Conservation (phyloP, 1,140 invertebrate species). For the Drosophila miranda region DNA sequence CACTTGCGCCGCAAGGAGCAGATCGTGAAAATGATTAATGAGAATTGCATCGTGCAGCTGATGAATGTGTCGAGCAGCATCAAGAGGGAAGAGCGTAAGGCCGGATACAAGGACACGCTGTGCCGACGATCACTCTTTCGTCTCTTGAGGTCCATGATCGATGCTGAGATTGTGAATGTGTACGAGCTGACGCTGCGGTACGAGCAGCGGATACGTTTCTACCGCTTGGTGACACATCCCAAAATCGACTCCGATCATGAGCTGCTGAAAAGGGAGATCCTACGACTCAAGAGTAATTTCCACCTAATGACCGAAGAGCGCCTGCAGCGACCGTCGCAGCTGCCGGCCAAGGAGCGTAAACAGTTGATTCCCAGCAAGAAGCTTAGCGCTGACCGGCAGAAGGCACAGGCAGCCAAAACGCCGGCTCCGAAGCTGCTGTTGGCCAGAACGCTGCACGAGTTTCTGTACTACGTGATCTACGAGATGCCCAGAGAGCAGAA, state of each 20-base stretch:
- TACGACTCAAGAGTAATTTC: slow-evolving; percentile 67
- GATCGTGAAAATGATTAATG: slow-evolving; percentile 58
- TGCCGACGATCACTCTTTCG: slow-evolving; percentile 68
- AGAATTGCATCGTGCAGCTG: slow-evolving; percentile 45
- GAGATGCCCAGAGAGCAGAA: slow-evolving; percentile 82
- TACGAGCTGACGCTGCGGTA: slow-evolving; percentile 64
- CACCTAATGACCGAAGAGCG: slow-evolving; percentile 56
- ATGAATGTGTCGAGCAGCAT: slow-evolving; percentile 28
- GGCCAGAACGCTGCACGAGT: slow-evolving; percentile 86
- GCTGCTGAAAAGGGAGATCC: slow-evolving; percentile 52
- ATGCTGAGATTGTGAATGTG: slow-evolving; percentile 40
- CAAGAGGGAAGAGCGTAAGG: slow-evolving; percentile 32
- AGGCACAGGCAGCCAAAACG: slow-evolving; percentile 9
- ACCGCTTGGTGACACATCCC: slow-evolving; percentile 69
- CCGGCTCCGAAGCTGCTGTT: slow-evolving; percentile 87
- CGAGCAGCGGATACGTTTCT: slow-evolving; percentile 48
- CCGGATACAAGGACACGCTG: slow-evolving; percentile 49
- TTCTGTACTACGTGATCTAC: slow-evolving; percentile 88
- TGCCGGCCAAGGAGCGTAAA: slow-evolving; percentile 16
- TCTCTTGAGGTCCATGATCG: slow-evolving; percentile 49
- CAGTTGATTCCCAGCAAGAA: slow-evolving; percentile 22
- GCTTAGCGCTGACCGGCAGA: background rate
- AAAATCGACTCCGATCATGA: slow-evolving; percentile 62
- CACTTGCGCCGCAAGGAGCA: slow-evolving; percentile 39
- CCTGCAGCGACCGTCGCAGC: background rate